Evolutionary conservation across 2,797 vertebrate species (phyloP).

Genomic region (Sandelia bainsii): DNA sequence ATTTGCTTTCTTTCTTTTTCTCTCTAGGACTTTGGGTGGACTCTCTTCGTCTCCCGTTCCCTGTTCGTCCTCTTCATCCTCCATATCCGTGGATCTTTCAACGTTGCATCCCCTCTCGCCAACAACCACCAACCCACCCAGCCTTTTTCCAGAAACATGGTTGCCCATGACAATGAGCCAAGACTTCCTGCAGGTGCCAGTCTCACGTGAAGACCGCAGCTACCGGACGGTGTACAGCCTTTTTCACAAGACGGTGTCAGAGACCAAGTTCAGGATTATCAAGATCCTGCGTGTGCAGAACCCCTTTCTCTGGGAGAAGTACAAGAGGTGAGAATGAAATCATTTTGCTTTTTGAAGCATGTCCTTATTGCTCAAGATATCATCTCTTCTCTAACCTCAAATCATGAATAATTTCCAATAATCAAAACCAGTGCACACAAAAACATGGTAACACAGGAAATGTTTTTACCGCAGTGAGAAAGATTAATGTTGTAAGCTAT

Average conservation of each 20-base stretch:
- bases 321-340: slow-evolving; percentile 89
- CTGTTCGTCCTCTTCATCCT: slow-evolving; percentile 73
- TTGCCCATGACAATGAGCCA: slow-evolving; percentile 92
- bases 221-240: slow-evolving; percentile 98
- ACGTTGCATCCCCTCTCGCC: slow-evolving; percentile 84
- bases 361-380: not conserved
- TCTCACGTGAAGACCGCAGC: slow-evolving; percentile 96
- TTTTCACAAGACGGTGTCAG: slow-evolving; percentile 98
- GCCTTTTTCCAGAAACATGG: slow-evolving; percentile 97
- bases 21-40: slow-evolving; percentile 91
- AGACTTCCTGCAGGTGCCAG: slow-evolving; percentile 98
- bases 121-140: slow-evolving; percentile 84
- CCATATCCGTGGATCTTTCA: slow-evolving; percentile 78
- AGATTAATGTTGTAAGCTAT: not conserved
- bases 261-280: slow-evolving; percentile 96
- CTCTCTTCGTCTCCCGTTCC: slow-evolving; percentile 75
- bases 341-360: not conserved
- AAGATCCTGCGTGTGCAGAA: slow-evolving; percentile 98
- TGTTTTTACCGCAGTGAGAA: slow-evolving; percentile 2
- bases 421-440: not conserved
- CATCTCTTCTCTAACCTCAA: not conserved
- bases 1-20: slow-evolving; percentile 10
- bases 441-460: not conserved
- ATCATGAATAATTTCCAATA: not conserved
- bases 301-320: slow-evolving; percentile 99